Evolutionary conservation across 2,113 vertebrate species (phyloP), one percentile per base, ranked within the genome.

Genomic region (Tachysurus fulvidraco): DNA sequence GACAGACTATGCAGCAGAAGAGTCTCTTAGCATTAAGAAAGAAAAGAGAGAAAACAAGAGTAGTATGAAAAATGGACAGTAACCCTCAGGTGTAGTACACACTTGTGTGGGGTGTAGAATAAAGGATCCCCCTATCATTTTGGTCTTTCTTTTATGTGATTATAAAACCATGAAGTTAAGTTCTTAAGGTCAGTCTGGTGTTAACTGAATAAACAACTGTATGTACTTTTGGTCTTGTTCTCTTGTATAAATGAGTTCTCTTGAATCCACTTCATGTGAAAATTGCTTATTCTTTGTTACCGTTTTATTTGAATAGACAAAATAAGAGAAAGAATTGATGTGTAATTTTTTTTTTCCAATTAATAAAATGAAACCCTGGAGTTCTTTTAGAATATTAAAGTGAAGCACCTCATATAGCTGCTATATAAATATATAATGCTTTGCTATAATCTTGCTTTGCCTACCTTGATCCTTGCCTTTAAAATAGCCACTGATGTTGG

Each of bases 1-100:
- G 90, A 90, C 90, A 88, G 80, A 77, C 84, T 50, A 85, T 89
- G 67, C 90, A 91, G 87, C 77, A 85, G 89, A 82, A 84, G 87
- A 87, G 86, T 83, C 78, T 89, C 76, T 83, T 83, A 87, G 64
- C 88, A 80, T 87, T 83, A 81, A 85, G 71, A 44, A 46, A 28
- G 64, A 62, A 82, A 79, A 83, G 60, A 87, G 80, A 77, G 57
- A 85, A 73, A 59, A 44, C 21, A 62, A 67, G 44, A 28, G 60
- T 13, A 60, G 50, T 60, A 84, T 64, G 17, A 83, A 41, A 76
- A 78, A 71, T 83, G 60, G 59, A 41, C 46, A 46, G 36, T 36
- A 44, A 36, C 6, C 16, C 13, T 79, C 7, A 36, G 59, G 73
- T 85, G 83, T 65, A 30, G 11, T 13, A n/a, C 41, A 41, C 12